Evolutionary conservation across 1,140 invertebrate genomes (phyloP), one percentile per base, ranked within the genome.

Genomic region (Drosophila sechellia): DNA sequence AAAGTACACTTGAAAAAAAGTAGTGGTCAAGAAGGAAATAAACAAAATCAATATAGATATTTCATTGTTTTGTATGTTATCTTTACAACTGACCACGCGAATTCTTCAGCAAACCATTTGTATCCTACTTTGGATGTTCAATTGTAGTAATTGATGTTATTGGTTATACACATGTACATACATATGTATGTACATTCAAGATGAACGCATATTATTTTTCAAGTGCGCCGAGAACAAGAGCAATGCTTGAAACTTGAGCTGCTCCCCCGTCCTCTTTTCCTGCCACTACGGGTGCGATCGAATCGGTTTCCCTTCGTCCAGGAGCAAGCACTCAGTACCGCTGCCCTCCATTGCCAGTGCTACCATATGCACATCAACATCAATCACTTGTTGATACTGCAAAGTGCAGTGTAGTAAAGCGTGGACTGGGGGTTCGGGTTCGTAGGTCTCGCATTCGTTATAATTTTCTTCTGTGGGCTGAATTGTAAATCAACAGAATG

Each of bases 371-470:
- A 31, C 37, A 39, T 22, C 27, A 52, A 60, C 81, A 86, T 86
- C 66, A 86, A 87, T 86, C 83, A 86, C 81, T 86, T 86, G 81
- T 86, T 86, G 81, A 87, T 81, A 57, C 48, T 17, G 6, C 22
- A 42, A 69, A 40, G 46, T 64, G 61, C 48, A 58, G 55, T 40
- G 54, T 31, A 52, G 56, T 31, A 37, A 15, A 17, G 20, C 43
- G 17, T 58, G 15, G 35, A 8, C 6, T 35, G 25, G 48, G 20
- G 20, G 2, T 17, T 17, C 17, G 20, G 54, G 54, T 52, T 68
- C 15, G 25, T 15, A 43, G 42, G 34, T 37, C 20, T 55, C 31
- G 8, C 31, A 31, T 31, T 31, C 8, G 6, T 31, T 68, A 65
- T 52, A 64, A 77, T 66, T 61, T 22, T 34, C 34, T 25, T 61